Conservation (phyloP, 1,140 invertebrate genomes). For the Drosophila jambulina region DNA sequence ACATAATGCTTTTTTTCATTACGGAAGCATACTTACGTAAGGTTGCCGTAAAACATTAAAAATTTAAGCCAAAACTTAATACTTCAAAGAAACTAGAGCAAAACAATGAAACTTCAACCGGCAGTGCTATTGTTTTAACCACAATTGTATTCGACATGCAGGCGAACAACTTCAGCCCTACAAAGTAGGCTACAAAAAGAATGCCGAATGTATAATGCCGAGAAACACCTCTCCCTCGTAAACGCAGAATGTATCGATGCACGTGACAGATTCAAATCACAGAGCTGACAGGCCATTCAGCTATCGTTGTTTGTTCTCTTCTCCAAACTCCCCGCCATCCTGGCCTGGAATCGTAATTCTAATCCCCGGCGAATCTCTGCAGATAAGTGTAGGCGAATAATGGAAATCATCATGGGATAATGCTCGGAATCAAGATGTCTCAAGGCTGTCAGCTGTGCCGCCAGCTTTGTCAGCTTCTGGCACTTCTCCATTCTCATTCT, state of each 20-base stretch:
- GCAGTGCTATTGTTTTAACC: neutral
- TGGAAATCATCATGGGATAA: conserved; percentile 51
- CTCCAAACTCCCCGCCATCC: conserved; percentile 9
- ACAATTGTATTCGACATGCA: neutral
- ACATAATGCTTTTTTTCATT: no score
- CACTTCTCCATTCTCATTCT: neutral
- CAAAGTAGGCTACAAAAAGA: conserved; percentile 15
- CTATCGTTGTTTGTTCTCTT: conserved; percentile 1
- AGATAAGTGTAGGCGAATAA: conserved; percentile 39
- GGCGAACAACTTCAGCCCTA: neutral
- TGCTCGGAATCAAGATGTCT: conserved; percentile 46
- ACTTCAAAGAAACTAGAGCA: no score
- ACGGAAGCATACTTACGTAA: no score
- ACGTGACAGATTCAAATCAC: conserved; percentile 32
- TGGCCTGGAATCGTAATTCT: conserved; percentile 32
- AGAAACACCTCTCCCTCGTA: neutral
- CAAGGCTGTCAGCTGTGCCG: conserved; percentile 43
- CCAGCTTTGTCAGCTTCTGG: neutral
- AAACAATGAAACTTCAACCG: neutral
- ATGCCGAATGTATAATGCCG: neutral
- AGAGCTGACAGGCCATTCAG: conserved; percentile 22
- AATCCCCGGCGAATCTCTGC: conserved; percentile 31
- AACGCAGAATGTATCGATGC: conserved; percentile 12
- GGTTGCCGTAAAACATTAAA: no score
- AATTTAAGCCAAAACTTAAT: no score